Percentiles rank a stretch among this genome's conserved stretches.
phyloP scores from a whole-genome alignment of 2,888 invertebrate species.

The Acrocyrtus sp. region DNA sequence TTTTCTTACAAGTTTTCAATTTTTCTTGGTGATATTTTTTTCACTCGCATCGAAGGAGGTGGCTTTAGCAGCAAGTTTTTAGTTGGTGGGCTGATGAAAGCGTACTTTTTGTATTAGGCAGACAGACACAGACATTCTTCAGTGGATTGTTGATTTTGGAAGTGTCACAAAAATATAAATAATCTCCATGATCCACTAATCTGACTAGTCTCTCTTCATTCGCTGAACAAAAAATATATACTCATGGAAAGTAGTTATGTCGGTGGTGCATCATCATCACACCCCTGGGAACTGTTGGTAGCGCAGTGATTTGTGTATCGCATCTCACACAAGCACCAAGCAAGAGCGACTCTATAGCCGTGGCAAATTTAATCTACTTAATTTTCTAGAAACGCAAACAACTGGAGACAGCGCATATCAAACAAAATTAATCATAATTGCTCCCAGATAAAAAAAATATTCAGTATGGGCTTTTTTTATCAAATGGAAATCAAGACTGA shows the following conservation, averaged over 20 bases:
- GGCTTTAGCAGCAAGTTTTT: neutral
- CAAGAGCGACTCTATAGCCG: too few species aligned
- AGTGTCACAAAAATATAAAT: slow-evolving; percentile 59
- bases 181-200: slow-evolving; percentile 54
- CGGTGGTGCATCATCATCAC: too few species aligned
- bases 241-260: slow-evolving; percentile 10
- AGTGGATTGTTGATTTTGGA: slow-evolving; percentile 57
- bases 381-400: neutral
- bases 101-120: slow-evolving; percentile 7
- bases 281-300: slow-evolving; percentile 34
- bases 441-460: neutral
- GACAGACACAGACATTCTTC: neutral
- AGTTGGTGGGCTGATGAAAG: slow-evolving; percentile 43
- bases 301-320: neutral
- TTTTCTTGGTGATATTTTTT: neutral
- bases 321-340: too few species aligned
- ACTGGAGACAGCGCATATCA: neutral
- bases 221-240: slow-evolving; percentile 13
- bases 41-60: slow-evolving; percentile 2
- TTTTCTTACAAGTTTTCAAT: neutral
- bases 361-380: neutral
- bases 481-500: too few species aligned
- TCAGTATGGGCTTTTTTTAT: too few species aligned
- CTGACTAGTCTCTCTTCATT: slow-evolving; percentile 26
- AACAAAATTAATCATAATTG: neutral